Base-by-base conservation (phyloP, 2,113 vertebrate species). In the Limanda limanda region DNA sequence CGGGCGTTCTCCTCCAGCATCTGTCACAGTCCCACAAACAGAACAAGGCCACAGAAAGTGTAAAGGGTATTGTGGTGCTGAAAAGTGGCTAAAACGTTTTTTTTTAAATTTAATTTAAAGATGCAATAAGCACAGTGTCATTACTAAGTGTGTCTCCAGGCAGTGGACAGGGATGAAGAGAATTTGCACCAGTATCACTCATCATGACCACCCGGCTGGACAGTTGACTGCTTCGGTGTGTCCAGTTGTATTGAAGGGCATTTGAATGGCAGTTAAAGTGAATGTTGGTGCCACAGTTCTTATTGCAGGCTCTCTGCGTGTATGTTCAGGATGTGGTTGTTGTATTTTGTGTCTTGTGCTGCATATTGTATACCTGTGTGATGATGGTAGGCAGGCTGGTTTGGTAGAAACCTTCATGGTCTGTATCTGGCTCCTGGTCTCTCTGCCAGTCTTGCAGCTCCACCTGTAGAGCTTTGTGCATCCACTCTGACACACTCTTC, bases 1-100 rank as follows among this genome's bases (percentile, higher is more conserved):
- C 92, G 93, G 68, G 97, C 95, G 24, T 99, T 99, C 90, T 99
- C 97, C 79, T 96, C 95, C 89, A 99, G 91, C 93, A 98, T 98
- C 97, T 98, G 74, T 1, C 55, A 65, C 18, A 27, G 24, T 23
- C 5, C 40, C 57, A 72, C 40, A 74, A 8, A 83, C 62, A 61
- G 3, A 66, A 20, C 40, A 56, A 23, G 48, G 13, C 15, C 54
- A 81, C 55, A 71, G 23, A 71, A 21, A 51, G 47, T 18, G 47
- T 51, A 51, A 51, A 47, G 45, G 11, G 12, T 1, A 47, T 47
- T 13, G 45, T 47, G 45, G 12, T 1, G 45, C 45, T 47, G 13
- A 47, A 14, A 47, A 17, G 45, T 47, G 42, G 35, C 35, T 37
- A 37, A 9, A 37, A 10, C 2, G 1, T 2, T 35, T 37, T 2